Conservation (phyloP, 2,113 vertebrate species). For the Empidonax traillii region DNA sequence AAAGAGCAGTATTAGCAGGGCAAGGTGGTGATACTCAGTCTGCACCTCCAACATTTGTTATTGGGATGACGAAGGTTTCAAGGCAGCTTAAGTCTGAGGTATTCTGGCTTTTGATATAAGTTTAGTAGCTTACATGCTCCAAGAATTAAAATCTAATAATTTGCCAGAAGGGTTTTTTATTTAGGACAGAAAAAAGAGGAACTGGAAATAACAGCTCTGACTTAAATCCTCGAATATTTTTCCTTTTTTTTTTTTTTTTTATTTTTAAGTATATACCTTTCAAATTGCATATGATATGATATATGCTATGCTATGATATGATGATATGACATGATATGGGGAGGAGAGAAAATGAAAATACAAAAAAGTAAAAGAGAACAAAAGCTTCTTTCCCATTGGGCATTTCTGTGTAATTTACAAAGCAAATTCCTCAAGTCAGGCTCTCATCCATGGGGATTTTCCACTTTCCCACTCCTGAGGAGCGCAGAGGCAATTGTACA, state of each 20-base stretch:
- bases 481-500: not conserved
- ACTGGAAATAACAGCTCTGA: not conserved
- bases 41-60: not conserved
- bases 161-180: not conserved
- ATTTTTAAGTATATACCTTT: not conserved
- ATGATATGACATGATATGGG: not conserved
- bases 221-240: not conserved
- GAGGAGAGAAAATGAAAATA: not conserved
- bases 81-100: not conserved
- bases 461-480: not conserved
- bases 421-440: not conserved
- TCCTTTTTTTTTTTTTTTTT: accelerated
- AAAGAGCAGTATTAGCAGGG: not conserved
- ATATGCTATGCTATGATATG: not conserved
- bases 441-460: not conserved
- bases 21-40: not conserved
- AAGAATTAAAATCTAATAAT: not conserved
- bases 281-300: not conserved
- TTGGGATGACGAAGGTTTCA: not conserved
- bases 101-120: not conserved
- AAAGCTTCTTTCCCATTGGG: not conserved
- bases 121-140: not conserved
- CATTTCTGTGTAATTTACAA: not conserved
- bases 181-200: not conserved
- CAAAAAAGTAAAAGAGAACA: not conserved